Evolutionary conservation across 2,888 invertebrate genomes (phyloP).

Genomic region (Callyntrura guangdongensis): DNA sequence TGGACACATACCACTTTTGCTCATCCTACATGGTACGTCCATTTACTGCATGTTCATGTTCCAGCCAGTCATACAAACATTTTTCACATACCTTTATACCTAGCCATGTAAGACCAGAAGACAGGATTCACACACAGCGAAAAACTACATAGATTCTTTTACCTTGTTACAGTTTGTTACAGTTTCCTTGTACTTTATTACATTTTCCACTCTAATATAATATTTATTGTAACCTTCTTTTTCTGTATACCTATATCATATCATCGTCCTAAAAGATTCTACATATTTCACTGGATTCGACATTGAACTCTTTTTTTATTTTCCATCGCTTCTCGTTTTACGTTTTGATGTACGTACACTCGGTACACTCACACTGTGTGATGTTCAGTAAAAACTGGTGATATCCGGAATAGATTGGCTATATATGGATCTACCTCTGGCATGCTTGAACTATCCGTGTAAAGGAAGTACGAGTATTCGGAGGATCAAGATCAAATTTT

Average conservation of each 20-base stretch:
- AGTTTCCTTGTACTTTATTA: not conserved
- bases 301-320: slow-evolving; percentile 57
- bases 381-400: slow-evolving; percentile 37
- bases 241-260: slow-evolving; percentile 30
- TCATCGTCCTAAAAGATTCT: slow-evolving; percentile 34
- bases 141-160: no score
- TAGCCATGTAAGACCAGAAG: not conserved
- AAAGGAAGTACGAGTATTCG: slow-evolving; percentile 29
- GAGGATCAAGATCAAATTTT: slow-evolving; percentile 76
- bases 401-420: slow-evolving; percentile 1
- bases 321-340: slow-evolving; percentile 7
- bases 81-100: not conserved
- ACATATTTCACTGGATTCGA: slow-evolving; percentile 33
- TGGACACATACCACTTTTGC: not conserved
- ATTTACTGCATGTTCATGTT: not conserved
- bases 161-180: slow-evolving; percentile 29
- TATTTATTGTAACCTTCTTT: slow-evolving; percentile 33
- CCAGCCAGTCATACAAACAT: not conserved
- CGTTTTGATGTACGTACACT: not conserved
- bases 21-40: not conserved
- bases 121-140: slow-evolving; percentile 1
- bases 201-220: slow-evolving; percentile 4
- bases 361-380: not conserved
- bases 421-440: slow-evolving; percentile 16
- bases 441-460: not conserved